Evolutionary conservation across 1,140 invertebrate genomes (phyloP), one percentile per base, ranked within the genome.

Genomic region (Rhopalosiphum maidis): DNA sequence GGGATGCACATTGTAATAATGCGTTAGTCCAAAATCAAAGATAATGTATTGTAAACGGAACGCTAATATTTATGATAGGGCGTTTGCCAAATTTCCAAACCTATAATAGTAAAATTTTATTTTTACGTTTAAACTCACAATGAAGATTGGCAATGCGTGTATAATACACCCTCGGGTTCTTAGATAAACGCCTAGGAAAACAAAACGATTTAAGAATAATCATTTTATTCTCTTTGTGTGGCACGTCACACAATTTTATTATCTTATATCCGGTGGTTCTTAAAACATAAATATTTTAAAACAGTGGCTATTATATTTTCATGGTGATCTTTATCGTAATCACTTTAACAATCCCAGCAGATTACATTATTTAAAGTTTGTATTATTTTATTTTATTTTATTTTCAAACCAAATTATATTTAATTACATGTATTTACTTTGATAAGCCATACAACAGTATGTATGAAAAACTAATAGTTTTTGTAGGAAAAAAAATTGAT

Each of bases 101-200:
- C 85, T 30, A 86, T 54, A 90, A 55, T 41, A 90, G 23, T 90
- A 90, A 55, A 90, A 55, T 90, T 35, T 54, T 90, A 90, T 90
- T 90, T 55, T 22, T 23, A 54, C n/a, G 35, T 55, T 18, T 77
- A n/a, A 77, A 23, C 25, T 90, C 48, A 11, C 15, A 15, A 37
- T 7, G 48, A 90, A 43, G 0, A 60, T 90, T 86, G 41, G 25
- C 37, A 25, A 25, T 86, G 37, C 25, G 83, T 25, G 83, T 86
- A 15, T 86, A 86, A 90, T 90, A 90, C 68, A 60, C 37, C 30
- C 25, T 5, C 1, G 21, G 60, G 4, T 68, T 35, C 35, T 41
- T 35, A 9, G 54, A 22, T 43, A 25, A 77, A 77, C 4, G 43
- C 89, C 89, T 90, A 60, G 8, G 11, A 55, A 60, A 68, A 90